Base-by-base conservation (phyloP, 2,797 vertebrate species). In the Intellagama lesueurii region DNA sequence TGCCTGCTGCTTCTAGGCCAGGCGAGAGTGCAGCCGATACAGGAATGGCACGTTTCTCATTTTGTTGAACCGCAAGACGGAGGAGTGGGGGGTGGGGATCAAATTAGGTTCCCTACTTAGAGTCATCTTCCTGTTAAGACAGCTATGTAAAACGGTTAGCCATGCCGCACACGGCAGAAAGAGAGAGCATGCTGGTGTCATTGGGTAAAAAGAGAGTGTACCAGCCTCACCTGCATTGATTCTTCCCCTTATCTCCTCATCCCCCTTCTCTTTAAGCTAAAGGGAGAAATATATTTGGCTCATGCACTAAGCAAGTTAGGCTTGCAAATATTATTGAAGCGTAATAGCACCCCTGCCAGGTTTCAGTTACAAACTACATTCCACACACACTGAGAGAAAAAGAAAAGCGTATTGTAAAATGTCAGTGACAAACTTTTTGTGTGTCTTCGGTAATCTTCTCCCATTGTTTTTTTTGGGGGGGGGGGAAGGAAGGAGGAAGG, bases 341-440 rank as follows among this genome's bases (percentile, higher is more conserved):
- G 92, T 95, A 94, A 95, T 84, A 95, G 95, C 96, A 96, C 96
- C 96, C 93, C 96, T 95, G 93, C 87, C 95, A 95, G 94, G 91
- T 94, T 95, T 92, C n/a, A 88, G 85, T 93, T 83, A 90, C 81
- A 93, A 95, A 90, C 76, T 94, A 52, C 92, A 84, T 91, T 94
- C 90, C 47, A 70, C 86, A 88, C 44, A n/a, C 1, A 72, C 17
- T 19, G 24, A 73, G 81, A n/a, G 60, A 22, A 14, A 12, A 12
- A 64, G 72, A 66, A 68, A 90, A 90, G 88, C 40, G 88, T 85
- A 88, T 66, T 69, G 83, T 16, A 64, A 86, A 88, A 88, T 69
- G 72, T 69, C 75, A 88, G 1, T 16, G 4, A 44, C 17, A 85
- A 17, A 49, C 56, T 84, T 88, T 90, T 35, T n/a, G 60, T 90